phyloP scores from a whole-genome alignment of 2,113 vertebrate genomes.

The Mustela nigripes region DNA sequence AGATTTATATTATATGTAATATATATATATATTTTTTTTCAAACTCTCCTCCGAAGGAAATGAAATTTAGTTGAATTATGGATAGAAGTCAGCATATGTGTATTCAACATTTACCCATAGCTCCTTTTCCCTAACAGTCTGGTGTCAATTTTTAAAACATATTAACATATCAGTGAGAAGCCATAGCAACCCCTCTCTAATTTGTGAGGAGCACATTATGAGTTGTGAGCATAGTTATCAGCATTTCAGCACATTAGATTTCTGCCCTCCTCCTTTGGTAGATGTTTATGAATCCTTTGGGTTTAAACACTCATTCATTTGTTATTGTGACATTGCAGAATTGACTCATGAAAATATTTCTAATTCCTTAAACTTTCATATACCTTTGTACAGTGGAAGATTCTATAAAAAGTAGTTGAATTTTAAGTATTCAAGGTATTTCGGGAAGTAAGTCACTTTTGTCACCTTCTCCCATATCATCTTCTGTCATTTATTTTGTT shows the following conservation, averaged over 20 bases:
- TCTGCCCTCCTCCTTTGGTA: slow-evolving; percentile 72
- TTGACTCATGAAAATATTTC: slow-evolving; percentile 21
- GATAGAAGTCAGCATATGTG: slow-evolving; percentile 80
- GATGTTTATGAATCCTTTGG: slow-evolving; percentile 81
- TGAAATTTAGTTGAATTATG: slow-evolving; percentile 82
- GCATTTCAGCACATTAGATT: slow-evolving; percentile 75
- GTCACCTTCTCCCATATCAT: not conserved
- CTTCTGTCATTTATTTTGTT: not conserved
- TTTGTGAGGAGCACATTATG: slow-evolving; percentile 78
- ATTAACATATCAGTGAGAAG: slow-evolving; percentile 82
- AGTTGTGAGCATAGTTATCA: slow-evolving; percentile 79
- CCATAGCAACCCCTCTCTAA: slow-evolving; percentile 77
- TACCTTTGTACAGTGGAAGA: not conserved
- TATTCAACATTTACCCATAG: slow-evolving; percentile 75
- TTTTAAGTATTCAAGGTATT: not conserved
- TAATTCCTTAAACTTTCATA: slow-evolving; percentile 8
- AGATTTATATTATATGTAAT: not conserved
- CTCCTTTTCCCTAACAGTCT: slow-evolving; percentile 76
- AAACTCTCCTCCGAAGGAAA: slow-evolving; percentile 73
- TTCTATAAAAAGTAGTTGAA: not conserved
- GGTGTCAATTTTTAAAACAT: slow-evolving; percentile 64
- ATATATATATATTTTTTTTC: not conserved
- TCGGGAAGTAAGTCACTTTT: not conserved
- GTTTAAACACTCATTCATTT: slow-evolving; percentile 75
- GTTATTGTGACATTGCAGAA: slow-evolving; percentile 64